Conservation (phyloP, 1,140 invertebrate species). For the Atta colombica region DNA sequence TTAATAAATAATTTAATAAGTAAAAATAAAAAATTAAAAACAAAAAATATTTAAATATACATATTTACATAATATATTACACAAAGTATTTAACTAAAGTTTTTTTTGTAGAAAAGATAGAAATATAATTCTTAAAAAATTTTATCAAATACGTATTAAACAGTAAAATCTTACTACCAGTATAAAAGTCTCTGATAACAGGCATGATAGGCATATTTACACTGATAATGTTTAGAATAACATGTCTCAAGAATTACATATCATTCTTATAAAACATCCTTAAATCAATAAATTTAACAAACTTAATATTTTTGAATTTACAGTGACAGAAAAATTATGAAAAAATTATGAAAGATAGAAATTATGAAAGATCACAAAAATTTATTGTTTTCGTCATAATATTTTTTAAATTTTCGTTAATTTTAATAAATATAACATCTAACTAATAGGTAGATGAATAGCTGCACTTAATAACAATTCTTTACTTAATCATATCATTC, state of each 20-base stretch:
- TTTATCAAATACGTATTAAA: background rate
- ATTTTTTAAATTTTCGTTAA: background rate
- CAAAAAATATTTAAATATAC: too few relatives aligned
- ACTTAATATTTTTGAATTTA: constrained; percentile 1
- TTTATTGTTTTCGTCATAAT: background rate
- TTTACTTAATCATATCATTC: background rate
- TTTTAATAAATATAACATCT: background rate
- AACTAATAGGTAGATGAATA: too few relatives aligned
- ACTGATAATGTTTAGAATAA: background rate
- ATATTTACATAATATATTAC: background rate
- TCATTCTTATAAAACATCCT: background rate
- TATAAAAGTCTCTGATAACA: constrained; percentile 11
- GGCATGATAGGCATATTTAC: background rate
- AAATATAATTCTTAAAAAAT: background rate
- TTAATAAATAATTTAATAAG: background rate
- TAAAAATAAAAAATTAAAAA: constrained; percentile 8
- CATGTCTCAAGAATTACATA: background rate
- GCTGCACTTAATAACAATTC: too few relatives aligned
- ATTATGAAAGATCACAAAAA: background rate
- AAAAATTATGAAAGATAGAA: background rate
- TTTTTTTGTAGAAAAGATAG: background rate
- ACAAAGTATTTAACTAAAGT: background rate
- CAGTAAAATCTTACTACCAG: background rate
- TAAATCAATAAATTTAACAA: background rate
- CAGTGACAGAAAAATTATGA: background rate